Base-by-base conservation (phyloP, 2,113 vertebrate species). In the Mohoua ochrocephala region DNA sequence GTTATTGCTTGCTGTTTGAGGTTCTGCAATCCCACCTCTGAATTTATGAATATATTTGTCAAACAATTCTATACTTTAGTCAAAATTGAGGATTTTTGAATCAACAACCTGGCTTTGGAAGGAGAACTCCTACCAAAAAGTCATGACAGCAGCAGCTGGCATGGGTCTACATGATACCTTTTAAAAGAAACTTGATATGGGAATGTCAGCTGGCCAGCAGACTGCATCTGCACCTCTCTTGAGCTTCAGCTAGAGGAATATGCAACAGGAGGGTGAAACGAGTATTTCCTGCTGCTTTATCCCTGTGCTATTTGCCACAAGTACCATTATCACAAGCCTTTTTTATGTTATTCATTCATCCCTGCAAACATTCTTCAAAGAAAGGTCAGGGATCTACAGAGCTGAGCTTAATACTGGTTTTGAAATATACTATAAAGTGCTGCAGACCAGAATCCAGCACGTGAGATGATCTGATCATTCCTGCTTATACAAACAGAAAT, bases 201-300 rank as follows among this genome's bases (percentile, higher is more conserved):
- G 47, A 74, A 80, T 85, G 59, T 57, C 75, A 96, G 47, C 78
- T 89, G 84, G 63, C 83, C 85, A 95, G 67, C 78, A 96, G 70
- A 83, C 82, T 85, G 47, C 45, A 63, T 77, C 50, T 84, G n/a
- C 60, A 67, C 30, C 42, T 91, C 67, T 81, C 54, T 87, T 57
- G 41, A 85, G 77, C 65, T 85, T 76, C 78, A 65, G 69, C 65
- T 87, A 39, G 63, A 89, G 23, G 13, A 28, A 57, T 87, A 65
- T 80, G 35, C 41, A 95, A 63, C 16, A 42, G 21, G 28, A 86
- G 21, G 6, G n/a, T 76, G 68, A 88, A 94, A 88, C 0, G 4
- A 95, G 13, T 77, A 37, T 83, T 95, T 93, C 39, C 54, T 87
- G 39, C 45, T 65, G 45, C 27, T 73, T 95, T 74, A 50, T 61